Evolutionary conservation across 2,888 invertebrate species (phyloP), one percentile per base, ranked within the genome.

Genomic region (Myathropa florea): DNA sequence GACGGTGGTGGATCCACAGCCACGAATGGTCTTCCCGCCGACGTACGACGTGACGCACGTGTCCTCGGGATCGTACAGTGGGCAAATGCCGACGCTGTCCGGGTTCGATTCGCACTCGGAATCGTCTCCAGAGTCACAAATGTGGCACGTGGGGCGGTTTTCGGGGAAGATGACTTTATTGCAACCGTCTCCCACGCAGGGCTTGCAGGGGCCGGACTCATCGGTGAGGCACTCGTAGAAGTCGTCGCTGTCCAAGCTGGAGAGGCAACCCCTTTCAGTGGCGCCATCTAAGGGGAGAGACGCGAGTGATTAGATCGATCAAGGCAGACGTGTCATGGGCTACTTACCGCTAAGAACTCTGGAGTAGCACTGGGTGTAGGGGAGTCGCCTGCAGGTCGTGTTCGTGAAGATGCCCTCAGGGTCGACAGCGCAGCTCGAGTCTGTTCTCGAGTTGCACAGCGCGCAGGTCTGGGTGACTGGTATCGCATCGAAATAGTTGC

Each of bases 251-350:
- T 89, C 88, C 68, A 92, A 81, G 67, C 87, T 91, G 7, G 92
- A 90, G 7, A 91, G 39, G 14, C 92, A 92, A 9, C 92, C 92
- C 30, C 92, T 89, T 80, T 92, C 92, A 1, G 92, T 92, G 26
- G 89, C 75, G n/a, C 92, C 92, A 73, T 91, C 90, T 2, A n/a
- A 39, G 3, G 10, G 10, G 2, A n/a, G 23, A 57, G 23, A 24
- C 3, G 21, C 24, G 57, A 24, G 24, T 4, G 3, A 10, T 10
- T 10, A 2, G 10, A 1, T 24, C 24, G 14, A n/a, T 39, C 0
- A 36, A 1, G n/a, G 14, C 4, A 24, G 21, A n/a, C 1, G 0
- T 0, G 39, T n/a, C 4, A 3, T 2, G 39, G 39, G 4, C 10
- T 1, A 57, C 86, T 83, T 10, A 88, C 88, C 65, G 7, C 18